Evolutionary conservation across 2,797 vertebrate genomes (phyloP).

Genomic region (Sarcophilus harrisii): DNA sequence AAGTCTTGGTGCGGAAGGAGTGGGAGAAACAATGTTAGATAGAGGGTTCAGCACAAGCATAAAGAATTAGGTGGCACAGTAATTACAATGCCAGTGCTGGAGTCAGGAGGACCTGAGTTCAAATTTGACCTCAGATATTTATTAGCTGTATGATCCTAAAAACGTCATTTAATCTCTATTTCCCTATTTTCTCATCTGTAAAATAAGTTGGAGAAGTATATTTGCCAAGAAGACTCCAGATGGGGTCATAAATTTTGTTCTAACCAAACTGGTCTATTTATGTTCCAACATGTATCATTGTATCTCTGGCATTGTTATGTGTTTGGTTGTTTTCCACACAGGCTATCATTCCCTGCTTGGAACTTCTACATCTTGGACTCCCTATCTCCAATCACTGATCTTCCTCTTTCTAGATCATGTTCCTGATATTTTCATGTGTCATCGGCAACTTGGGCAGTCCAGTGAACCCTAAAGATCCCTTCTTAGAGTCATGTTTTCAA

Average conservation of each 20-base stretch:
- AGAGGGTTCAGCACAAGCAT: background rate
- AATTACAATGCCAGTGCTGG: background rate
- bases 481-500: background rate
- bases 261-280: background rate
- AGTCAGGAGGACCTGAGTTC: background rate
- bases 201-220: background rate
- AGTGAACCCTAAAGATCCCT: background rate
- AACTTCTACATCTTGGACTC: background rate
- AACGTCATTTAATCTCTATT: background rate
- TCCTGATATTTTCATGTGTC: background rate
- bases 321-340: background rate
- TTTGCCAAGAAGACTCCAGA: background rate
- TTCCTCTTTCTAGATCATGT: background rate
- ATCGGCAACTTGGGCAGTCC: background rate
- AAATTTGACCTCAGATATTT: background rate
- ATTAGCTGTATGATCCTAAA: background rate
- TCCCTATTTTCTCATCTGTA: background rate
- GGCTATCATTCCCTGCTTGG: background rate
- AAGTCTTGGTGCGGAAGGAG: background rate
- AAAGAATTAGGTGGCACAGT: background rate
- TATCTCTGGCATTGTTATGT: background rate
- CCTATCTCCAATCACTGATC: background rate
- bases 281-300: background rate
- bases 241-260: background rate
- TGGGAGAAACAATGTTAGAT: background rate